Evolutionary conservation across 64 coral and sea anemone species (phyloP), one percentile per base, ranked within the genome.

Genomic region (Montipora cactus): DNA sequence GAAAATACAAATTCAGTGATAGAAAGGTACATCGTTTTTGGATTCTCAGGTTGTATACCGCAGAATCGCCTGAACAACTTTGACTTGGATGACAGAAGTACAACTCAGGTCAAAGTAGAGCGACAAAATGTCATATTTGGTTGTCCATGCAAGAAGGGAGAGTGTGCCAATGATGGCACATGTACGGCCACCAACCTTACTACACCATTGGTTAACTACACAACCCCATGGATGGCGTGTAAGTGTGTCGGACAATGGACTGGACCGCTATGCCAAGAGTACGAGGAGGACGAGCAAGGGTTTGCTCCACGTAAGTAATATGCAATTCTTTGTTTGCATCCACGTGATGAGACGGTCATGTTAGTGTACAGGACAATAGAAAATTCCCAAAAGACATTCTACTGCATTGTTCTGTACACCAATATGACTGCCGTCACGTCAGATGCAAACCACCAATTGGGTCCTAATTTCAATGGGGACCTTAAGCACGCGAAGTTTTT

Each of bases 91-190:
- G 20, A 68, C n/a, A 61, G 80, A 25, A 9, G 3, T 49, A 74
- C 58, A 1, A 86, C 15, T 20, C 18, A 46, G 7, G 92, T 93
- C 0, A 79, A 44, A 15, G 87, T 59, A n/a, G 76, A 76, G 22
- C 71, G 85, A 7, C 85, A 88, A 59, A 87, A 88, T 47, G 50
- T 93, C 0, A 50, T 93, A 1, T 88, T 70, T 67, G 92, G 92
- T 28, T 93, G 92, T 69, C 68, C 80, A n/a, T 93, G 92, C 62
- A 58, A 88, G 70, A 51, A 46, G 8, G 84, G 92, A 46, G 61
- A 87, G 19, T 93, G 92, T 45, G 47, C 59, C n/a, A 93, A 93
- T 59, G 78, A 93, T 49, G 92, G 92, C 15, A 80, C 61, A 0
- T 93, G 92, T 15, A 8, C 59, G 47, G 7, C 70, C 58, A 88